These are phyloP conservation scores for Uloborus plumipes DNA, from an alignment of 2,888 invertebrate genomes.

Conservation along the genomic window DNA sequence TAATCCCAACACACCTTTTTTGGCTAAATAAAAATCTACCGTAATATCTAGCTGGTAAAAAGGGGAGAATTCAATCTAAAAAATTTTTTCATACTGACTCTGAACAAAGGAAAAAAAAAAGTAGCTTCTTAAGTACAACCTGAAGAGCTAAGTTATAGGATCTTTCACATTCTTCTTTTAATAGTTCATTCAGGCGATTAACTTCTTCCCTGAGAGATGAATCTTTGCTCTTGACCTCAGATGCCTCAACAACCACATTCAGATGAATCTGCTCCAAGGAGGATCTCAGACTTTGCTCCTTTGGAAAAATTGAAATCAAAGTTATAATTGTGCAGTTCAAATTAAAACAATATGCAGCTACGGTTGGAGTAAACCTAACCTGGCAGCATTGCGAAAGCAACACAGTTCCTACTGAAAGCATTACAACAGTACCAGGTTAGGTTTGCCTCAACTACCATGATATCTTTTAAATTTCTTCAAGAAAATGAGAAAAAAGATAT, in stretches of 20 bases:
- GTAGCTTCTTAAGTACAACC: background rate
- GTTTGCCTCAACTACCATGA: no score
- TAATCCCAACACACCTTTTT: background rate
- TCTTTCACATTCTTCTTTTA: constrained; percentile 45
- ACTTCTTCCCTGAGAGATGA: constrained; percentile 33
- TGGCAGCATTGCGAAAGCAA: no score
- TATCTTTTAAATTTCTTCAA: no score
- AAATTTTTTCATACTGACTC: no score
- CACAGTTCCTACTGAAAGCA: no score
- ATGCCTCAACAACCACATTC: constrained; percentile 43
- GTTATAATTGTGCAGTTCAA: background rate
- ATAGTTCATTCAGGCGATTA: constrained; percentile 13
- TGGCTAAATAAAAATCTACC: no score
- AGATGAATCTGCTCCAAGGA: constrained; percentile 53
- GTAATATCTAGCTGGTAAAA: no score
- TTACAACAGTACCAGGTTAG: no score
- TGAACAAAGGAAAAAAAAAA: background rate
- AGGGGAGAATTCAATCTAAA: no score
- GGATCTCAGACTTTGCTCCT: constrained; percentile 39
- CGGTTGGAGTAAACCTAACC: no score
- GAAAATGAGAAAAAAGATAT: no score
- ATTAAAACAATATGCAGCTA: background rate
- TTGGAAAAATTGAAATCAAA: background rate
- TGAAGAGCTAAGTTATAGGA: constrained; percentile 28
- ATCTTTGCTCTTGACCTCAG: constrained; percentile 44